A percentile compares a stretch with the other conserved stretches of the same genome.
phyloP scores from a whole-genome alignment of 2,797 vertebrate genomes.

The Huso huso region DNA sequence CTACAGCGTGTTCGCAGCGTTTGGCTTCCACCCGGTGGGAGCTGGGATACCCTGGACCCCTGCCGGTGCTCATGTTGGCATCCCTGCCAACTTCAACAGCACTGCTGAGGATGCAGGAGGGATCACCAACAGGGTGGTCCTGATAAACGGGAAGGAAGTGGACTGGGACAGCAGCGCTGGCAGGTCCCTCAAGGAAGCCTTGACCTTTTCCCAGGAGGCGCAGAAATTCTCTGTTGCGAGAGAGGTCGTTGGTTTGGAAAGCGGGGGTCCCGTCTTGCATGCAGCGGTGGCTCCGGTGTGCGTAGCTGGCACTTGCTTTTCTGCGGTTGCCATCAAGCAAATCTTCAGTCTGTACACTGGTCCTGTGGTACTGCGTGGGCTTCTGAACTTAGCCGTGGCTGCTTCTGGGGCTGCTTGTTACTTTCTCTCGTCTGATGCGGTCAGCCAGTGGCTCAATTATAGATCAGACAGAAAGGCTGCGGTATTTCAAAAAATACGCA shows the following conservation, averaged over 20 bases:
- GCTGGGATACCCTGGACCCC: constrained; percentile 81
- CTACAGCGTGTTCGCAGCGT: constrained; percentile 71
- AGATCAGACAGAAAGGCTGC: constrained; percentile 61
- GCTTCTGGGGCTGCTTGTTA: constrained; percentile 64
- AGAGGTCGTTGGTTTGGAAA: constrained; percentile 69
- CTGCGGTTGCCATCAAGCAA: constrained; percentile 65
- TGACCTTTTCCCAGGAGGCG: constrained; percentile 68
- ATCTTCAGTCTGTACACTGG: constrained; percentile 63
- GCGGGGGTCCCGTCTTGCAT: constrained; percentile 47
- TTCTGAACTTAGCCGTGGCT: constrained; percentile 55
- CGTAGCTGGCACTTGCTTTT: constrained; percentile 66
- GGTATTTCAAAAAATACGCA: constrained; percentile 61
- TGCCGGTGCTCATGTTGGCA: constrained; percentile 69
- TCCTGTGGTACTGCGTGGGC: constrained; percentile 47
- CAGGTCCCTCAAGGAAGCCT: constrained; percentile 56
- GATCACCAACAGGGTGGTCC: constrained; percentile 59
- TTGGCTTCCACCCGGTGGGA: constrained; percentile 77
- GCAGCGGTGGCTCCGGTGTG: constrained; percentile 68
- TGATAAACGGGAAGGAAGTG: constrained; percentile 66
- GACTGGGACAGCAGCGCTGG: constrained; percentile 70
- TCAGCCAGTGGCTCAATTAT: constrained; percentile 70
- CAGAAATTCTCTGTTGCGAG: constrained; percentile 83
- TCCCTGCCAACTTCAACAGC: constrained; percentile 79
- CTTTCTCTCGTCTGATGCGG: constrained; percentile 55
- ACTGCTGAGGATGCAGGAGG: constrained; percentile 43